A percentile compares a stretch with the other conserved stretches of the same genome.
These are phyloP conservation scores for Trochalopteron elliotii DNA, from an alignment of 2,113 vertebrate species.

Conservation along the genomic window DNA sequence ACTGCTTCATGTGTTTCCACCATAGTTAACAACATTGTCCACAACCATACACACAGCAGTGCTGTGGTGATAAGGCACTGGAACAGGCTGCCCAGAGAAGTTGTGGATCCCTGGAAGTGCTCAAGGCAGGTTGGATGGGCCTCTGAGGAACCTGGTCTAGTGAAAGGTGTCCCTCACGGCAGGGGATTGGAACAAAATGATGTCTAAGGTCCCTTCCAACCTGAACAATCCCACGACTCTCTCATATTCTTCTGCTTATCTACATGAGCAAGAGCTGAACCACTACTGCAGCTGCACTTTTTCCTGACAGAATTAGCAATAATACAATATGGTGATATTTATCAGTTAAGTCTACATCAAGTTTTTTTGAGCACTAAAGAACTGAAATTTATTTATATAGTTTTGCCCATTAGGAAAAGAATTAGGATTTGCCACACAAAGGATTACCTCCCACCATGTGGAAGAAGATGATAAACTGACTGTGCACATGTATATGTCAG, in stretches of 20 bases:
- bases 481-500: not conserved
- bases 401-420: not conserved
- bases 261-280: not conserved
- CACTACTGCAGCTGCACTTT: not conserved
- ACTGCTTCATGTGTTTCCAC: not conserved
- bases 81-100: not conserved
- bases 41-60: not conserved
- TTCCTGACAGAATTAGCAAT: not conserved
- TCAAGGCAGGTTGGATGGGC: not conserved
- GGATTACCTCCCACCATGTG: not conserved
- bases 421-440: not conserved
- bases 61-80: not conserved
- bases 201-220: not conserved
- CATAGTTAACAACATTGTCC: not conserved
- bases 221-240: not conserved
- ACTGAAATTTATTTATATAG: not conserved
- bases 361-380: not conserved
- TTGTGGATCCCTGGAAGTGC: no score
- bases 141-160: not conserved
- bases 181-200: rapidly evolving
- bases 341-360: not conserved
- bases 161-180: not conserved
- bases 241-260: not conserved
- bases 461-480: not conserved
- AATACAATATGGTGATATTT: not conserved